Conservation (phyloP, 1,140 invertebrate species). For the Drosophila kepulauana region DNA sequence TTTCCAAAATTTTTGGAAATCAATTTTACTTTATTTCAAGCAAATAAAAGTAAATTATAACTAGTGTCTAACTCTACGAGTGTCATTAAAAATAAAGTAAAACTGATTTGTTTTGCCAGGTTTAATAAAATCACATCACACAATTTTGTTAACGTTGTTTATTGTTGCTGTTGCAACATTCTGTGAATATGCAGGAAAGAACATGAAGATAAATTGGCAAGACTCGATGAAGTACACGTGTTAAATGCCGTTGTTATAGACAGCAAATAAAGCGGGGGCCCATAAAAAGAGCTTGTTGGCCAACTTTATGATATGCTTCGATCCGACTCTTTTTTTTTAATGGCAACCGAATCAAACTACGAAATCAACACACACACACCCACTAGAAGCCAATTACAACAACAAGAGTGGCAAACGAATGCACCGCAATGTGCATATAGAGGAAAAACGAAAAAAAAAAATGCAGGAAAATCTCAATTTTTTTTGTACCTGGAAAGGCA, state of each 20-base stretch:
- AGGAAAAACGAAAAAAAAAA: slow-evolving; percentile 11
- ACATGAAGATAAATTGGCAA: not conserved
- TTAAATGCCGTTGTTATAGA: slow-evolving; percentile 2
- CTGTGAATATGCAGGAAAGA: no score
- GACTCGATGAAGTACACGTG: slow-evolving; percentile 1
- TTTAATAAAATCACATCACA: no score
- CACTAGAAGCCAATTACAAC: not conserved
- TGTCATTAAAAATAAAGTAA: no score
- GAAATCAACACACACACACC: no score
- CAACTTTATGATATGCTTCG: slow-evolving; percentile 12
- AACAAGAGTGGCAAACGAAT: slow-evolving; percentile 17
- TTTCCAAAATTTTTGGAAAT: no score
- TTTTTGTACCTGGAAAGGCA: not conserved
- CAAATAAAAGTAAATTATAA: no score
- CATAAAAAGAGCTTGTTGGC: slow-evolving; percentile 9
- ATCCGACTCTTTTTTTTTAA: slow-evolving; percentile 2
- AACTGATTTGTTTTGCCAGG: no score
- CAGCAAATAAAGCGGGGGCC: slow-evolving; percentile 4
- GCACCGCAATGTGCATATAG: slow-evolving; percentile 30
- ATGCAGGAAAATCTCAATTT: slow-evolving; percentile 8
- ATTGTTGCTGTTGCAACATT: no score
- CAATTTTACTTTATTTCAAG: no score
- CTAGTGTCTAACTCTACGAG: no score
- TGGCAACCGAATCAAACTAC: not conserved
- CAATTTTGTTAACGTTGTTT: no score